Percentiles rank a stretch among this genome's conserved stretches.
phyloP scores from a whole-genome alignment of 2,797 vertebrate species.

The Lindbergichthys nudifrons region DNA sequence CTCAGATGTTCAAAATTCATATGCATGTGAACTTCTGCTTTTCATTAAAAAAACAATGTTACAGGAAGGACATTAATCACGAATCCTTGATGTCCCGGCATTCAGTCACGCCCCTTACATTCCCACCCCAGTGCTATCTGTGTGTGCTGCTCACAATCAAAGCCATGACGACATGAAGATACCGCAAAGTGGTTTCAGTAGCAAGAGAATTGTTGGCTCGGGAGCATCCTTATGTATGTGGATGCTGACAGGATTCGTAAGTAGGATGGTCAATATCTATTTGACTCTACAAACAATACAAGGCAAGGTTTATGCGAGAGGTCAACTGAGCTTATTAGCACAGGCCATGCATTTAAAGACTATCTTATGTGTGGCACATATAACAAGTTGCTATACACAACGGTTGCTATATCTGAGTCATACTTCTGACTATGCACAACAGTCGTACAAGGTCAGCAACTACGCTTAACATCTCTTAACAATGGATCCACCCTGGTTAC shows the following conservation, averaged over 20 bases:
- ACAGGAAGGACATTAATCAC: constrained; percentile 2
- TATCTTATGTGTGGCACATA: not conserved
- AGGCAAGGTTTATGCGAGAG: not conserved
- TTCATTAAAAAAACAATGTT: not conserved
- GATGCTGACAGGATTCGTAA: not conserved
- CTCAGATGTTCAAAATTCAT: not conserved
- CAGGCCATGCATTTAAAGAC: not conserved
- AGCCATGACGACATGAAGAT: constrained; percentile 30
- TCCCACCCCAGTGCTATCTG: constrained; percentile 32
- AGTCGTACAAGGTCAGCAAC: constrained; percentile 20
- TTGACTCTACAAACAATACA: not conserved
- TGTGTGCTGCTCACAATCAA: constrained; percentile 19
- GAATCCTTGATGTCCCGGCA: not conserved
- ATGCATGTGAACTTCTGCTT: not conserved
- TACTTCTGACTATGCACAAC: constrained; percentile 8
- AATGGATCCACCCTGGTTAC: constrained; percentile 18
- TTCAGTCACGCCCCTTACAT: constrained; percentile 20
- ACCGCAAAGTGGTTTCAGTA: constrained; percentile 25
- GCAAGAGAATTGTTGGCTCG: constrained; percentile 3
- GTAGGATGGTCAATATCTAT: not conserved
- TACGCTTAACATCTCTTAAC: constrained; percentile 18
- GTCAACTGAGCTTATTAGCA: not conserved
- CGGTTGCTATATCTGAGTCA: constrained; percentile 6
- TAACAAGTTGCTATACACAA: not conserved
- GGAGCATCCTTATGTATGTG: not conserved